These are phyloP conservation scores for Zygothrica quintamaculata DNA, from an alignment of 2,888 invertebrate genomes.

Conservation along the genomic window DNA sequence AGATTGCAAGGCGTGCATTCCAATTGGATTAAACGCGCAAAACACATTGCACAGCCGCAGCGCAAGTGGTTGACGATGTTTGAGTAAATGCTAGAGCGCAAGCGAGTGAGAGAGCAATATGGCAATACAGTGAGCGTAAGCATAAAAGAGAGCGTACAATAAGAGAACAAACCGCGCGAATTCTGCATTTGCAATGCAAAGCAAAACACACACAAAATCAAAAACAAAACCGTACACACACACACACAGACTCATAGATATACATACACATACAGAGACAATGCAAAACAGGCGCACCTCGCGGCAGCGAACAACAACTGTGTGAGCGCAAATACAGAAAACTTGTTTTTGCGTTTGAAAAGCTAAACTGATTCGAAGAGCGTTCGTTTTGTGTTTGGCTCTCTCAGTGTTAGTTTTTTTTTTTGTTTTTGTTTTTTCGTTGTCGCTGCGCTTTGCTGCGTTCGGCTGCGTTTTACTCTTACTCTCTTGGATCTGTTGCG, in stretches of 20 bases:
- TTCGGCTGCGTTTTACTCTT: constrained; percentile 57
- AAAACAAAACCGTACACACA: constrained; percentile 49
- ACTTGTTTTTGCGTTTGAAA: constrained; percentile 49
- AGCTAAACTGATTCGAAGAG: constrained; percentile 12
- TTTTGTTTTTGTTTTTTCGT: constrained; percentile 22
- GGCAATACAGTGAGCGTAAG: not conserved
- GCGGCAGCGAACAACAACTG: constrained; percentile 17
- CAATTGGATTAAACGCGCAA: constrained; percentile 69
- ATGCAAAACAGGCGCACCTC: constrained; percentile 64
- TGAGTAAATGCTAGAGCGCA: constrained; percentile 3
- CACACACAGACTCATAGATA: constrained; percentile 16
- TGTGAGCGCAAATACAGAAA: constrained; percentile 12
- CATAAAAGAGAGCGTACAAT: constrained; percentile 11
- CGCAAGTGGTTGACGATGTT: constrained; percentile 62
- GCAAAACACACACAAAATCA: constrained; percentile 40
- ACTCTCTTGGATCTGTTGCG: constrained; percentile 59
- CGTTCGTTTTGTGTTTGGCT: constrained; percentile 28
- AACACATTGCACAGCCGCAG: constrained; percentile 52
- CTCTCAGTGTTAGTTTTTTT: constrained; percentile 24
- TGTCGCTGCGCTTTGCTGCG: constrained; percentile 67
- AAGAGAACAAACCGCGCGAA: constrained; percentile 28
- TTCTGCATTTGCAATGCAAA: constrained; percentile 72
- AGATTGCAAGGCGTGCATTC: constrained; percentile 73
- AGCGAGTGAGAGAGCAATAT: constrained; percentile 16
- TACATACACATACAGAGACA: constrained; percentile 17